Base-by-base conservation (phyloP, 2,888 invertebrate genomes). In the Craniophora ligustri region DNA sequence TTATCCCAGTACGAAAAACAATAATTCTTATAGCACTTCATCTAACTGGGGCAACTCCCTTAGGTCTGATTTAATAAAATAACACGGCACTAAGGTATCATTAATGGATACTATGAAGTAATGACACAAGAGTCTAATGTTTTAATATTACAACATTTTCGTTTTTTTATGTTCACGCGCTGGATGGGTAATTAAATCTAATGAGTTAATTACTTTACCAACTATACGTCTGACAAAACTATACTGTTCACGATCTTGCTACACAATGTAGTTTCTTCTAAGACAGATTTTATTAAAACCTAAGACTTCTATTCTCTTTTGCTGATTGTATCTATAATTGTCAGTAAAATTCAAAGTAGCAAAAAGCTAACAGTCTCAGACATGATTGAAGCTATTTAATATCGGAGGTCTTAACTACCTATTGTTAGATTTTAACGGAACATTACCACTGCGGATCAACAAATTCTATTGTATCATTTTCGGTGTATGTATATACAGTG, bases 141-240 rank as follows among this genome's bases (percentile, higher is more conserved):
- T 59, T 10, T 35, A 14, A 23, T 10, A 53, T 49, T 55, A 56
- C 38, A 46, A 49, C 38, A 44, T 48, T 23, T 38, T 39, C 32
- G 41, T 23, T 32, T 23, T 32, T 35, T 16, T 23, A 48, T 39
- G 55, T 45, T 42, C 55, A 14, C 38, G 46, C 36, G 35, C 21
- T 48, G 42, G 16, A 42, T 34, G 36, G 26, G 44, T 41, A 46
- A 66, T 69, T 66, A 62, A 59, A 53, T 47, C 1, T 56, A 46
- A 56, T 26, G 42, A 61, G 38, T 60, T 62, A 55, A 69, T 69
- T 57, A 66, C 49, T 66, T 66, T 51, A 73, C 36, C 74, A 42
- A 34, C 41, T 44, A 44, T 8, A 42, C 40, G 32, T 31, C 48
- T 53, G 48, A 38, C 47, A 50, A 47, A 56, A 41, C 23, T 50